Base-by-base conservation (phyloP, 2,113 vertebrate genomes). In the Tetraodon nigroviridis region DNA sequence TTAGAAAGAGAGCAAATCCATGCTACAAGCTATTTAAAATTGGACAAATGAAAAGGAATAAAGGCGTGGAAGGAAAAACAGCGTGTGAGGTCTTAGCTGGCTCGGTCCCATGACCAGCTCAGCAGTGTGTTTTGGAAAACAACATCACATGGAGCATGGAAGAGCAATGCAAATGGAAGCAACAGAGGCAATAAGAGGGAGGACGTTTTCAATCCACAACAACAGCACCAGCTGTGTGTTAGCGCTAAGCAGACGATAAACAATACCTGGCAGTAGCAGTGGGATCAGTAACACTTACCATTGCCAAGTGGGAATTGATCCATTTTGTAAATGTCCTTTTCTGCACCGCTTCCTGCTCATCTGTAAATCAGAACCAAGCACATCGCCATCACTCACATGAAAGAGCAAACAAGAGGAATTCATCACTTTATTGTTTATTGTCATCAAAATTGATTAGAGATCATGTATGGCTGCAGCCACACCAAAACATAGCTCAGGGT, bases 311-410 rank as follows among this genome's bases (percentile, higher is more conserved):
- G 83, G 94, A 95, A 85, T 99, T 99, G 91, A 99, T 97, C 97
- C 97, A 99, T 90, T 99, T 99, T 7, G 97, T 99, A 81, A 99
- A 99, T 24, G 97, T 99, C 73, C 97, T 91, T 79, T 99, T 99
- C 89, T 99, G 97, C 64, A 99, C 96, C 15, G 95, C 92, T 74
- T 99, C 96, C 89, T 99, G 97, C 67, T 99, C 97, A 92, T 98
- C 97, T 99, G 76, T 68, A 84, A 88, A 86, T 83, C 75, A 85
- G 55, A 82, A 76, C 68, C 72, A 71, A 84, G 45, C 67, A 70
- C 71, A 14, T 70, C 58, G 68, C 41, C 54, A 68, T 82, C 68
- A 83, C 58, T 77, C 66, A 61, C 70, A 58, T 13, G 83, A 79
- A 78, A 61, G 47, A 29, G 32, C 48, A 51, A 46, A 16, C 44